These are phyloP conservation scores for Drosophila ambigua DNA, from an alignment of 1,140 invertebrate species.

Conservation along the genomic window DNA sequence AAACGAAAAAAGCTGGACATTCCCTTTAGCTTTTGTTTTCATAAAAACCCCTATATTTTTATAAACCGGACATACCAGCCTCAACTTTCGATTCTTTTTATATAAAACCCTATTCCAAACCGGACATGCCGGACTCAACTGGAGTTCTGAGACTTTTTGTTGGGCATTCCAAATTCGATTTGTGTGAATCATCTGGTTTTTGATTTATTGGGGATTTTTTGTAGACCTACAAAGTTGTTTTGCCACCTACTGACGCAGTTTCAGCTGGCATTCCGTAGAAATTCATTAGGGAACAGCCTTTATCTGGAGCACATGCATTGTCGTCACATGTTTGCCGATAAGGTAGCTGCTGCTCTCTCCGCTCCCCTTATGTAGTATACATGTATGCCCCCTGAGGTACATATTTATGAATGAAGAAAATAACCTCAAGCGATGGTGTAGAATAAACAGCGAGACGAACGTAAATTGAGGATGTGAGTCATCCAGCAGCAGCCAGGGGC, in stretches of 20 bases:
- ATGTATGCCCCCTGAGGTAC: neutral
- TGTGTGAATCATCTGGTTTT: slow-evolving; percentile 16
- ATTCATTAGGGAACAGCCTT: slow-evolving; percentile 12
- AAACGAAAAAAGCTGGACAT: too few relatives aligned
- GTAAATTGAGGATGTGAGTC: slow-evolving; percentile 62
- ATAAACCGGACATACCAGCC: slow-evolving; percentile 19
- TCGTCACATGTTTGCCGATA: slow-evolving; percentile 40
- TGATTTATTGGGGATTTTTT: slow-evolving; percentile 22
- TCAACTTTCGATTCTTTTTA: too few relatives aligned
- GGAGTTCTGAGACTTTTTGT: too few relatives aligned
- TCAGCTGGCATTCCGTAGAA: neutral
- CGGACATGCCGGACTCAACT: too few relatives aligned
- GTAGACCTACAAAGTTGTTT: neutral
- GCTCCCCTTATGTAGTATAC: neutral
- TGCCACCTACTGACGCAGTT: slow-evolving; percentile 29
- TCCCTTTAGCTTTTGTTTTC: too few relatives aligned
- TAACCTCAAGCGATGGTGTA: slow-evolving; percentile 8
- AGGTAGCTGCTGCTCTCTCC: neutral
- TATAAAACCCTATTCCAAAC: too few relatives aligned
- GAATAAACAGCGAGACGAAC: slow-evolving; percentile 28
- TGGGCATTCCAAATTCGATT: slow-evolving; percentile 9
- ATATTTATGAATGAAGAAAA: slow-evolving; percentile 43
- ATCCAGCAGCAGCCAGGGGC: slow-evolving; percentile 5
- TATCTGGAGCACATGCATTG: slow-evolving; percentile 12
- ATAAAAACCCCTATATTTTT: neutral